A percentile compares a stretch with the other conserved stretches of the same genome.
Conservation (phyloP, 2,888 invertebrate species). For the Drosophila limbata region DNA sequence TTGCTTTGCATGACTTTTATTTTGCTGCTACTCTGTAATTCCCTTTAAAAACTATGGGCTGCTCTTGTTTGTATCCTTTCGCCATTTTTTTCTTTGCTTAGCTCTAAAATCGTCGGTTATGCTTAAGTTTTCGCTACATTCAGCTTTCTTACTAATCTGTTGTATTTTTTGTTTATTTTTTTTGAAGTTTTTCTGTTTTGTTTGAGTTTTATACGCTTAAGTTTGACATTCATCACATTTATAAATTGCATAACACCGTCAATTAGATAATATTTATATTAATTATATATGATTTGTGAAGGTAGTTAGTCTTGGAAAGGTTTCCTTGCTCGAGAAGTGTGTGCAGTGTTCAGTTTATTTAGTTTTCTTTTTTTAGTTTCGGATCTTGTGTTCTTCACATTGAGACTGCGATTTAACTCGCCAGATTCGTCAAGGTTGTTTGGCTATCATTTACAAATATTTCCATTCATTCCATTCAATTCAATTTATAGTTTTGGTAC, state of each 20-base stretch:
- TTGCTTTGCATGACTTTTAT: slow-evolving; percentile 15
- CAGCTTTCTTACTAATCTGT: slow-evolving; percentile 66
- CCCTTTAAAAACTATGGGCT: slow-evolving; percentile 71
- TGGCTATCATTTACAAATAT: slow-evolving; percentile 59
- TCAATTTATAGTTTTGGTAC: slow-evolving; percentile 29
- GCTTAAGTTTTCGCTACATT: slow-evolving; percentile 71
- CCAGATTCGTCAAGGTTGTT: slow-evolving; percentile 28
- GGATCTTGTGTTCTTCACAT: slow-evolving; percentile 30
- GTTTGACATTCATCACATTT: slow-evolving; percentile 82
- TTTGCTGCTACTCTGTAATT: slow-evolving; percentile 46
- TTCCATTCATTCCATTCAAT: slow-evolving; percentile 36
- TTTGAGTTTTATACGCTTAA: slow-evolving; percentile 68
- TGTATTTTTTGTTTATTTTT: slow-evolving; percentile 31
- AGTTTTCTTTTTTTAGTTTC: slow-evolving; percentile 2
- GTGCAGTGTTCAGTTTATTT: slow-evolving; percentile 44
- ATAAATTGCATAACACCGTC: slow-evolving; percentile 80
- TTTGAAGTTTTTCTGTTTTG: slow-evolving; percentile 33
- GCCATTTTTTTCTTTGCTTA: slow-evolving; percentile 54
- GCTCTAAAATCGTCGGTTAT: slow-evolving; percentile 78
- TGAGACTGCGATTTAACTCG: slow-evolving; percentile 15
- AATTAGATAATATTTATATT: slow-evolving; percentile 72
- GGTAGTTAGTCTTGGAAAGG: slow-evolving; percentile 79
- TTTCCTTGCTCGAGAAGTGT: slow-evolving; percentile 75
- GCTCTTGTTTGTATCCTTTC: slow-evolving; percentile 30
- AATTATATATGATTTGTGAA: slow-evolving; percentile 73